Evolutionary conservation across 2,113 vertebrate genomes (phyloP).

Genomic region (Merops nubicus): DNA sequence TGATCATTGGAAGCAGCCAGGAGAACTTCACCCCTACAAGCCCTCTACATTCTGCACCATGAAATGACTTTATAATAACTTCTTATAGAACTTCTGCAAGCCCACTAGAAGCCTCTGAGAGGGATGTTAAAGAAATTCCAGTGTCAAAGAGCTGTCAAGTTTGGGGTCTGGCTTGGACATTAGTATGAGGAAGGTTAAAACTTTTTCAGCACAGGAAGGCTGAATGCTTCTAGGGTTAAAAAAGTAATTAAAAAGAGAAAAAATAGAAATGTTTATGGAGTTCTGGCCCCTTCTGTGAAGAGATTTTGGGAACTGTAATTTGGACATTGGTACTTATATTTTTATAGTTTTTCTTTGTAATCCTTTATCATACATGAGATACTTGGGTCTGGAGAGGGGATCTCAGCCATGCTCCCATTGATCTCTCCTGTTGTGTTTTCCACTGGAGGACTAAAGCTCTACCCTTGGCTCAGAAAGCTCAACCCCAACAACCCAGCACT

Average conservation of each 20-base stretch:
- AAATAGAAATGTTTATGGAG: background rate
- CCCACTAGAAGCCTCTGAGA: background rate
- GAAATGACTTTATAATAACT: too few species aligned
- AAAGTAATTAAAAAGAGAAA: background rate
- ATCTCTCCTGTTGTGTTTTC: background rate
- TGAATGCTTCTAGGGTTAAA: background rate
- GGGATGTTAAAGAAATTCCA: background rate
- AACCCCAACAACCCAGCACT: rapidly evolving
- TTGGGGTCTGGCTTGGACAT: background rate
- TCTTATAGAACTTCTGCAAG: background rate
- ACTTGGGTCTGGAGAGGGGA: background rate
- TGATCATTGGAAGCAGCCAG: background rate
- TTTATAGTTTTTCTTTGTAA: background rate
- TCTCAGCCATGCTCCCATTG: background rate
- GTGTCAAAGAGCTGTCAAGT: too few species aligned
- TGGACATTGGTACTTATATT: background rate
- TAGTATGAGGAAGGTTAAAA: background rate
- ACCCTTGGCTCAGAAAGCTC: rapidly evolving
- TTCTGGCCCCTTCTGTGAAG: background rate
- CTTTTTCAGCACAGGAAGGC: background rate
- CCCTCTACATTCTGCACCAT: background rate
- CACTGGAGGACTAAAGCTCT: background rate
- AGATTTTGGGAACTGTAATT: background rate
- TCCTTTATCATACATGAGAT: too few species aligned
- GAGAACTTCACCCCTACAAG: background rate